A percentile compares a stretch with the other conserved stretches of the same genome.
Evolutionary conservation across 2,113 vertebrate species (phyloP).

Genomic region (Caretta caretta): DNA sequence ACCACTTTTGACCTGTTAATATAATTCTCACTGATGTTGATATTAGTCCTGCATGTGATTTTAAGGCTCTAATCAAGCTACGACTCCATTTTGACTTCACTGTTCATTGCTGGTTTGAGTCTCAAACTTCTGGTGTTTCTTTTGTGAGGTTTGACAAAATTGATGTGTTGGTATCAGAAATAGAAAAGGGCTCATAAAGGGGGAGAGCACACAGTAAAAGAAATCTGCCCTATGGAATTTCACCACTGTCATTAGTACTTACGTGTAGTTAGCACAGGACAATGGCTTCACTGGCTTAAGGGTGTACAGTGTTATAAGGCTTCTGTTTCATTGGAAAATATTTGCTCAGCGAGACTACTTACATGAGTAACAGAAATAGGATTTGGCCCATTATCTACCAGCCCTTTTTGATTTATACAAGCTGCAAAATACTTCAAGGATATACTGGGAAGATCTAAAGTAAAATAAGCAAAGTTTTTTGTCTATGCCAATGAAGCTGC

Average conservation of each 20-base stretch:
- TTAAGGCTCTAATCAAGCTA: background rate
- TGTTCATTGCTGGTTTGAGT: background rate
- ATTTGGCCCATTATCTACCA: background rate
- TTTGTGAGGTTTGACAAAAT: background rate
- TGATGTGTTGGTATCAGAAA: background rate
- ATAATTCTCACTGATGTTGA: background rate
- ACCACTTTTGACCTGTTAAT: background rate
- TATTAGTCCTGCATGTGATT: background rate
- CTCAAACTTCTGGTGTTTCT: background rate
- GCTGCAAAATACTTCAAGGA: background rate
- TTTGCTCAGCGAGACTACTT: background rate
- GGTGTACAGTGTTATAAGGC: background rate
- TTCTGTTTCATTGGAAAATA: background rate
- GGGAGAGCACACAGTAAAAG: background rate
- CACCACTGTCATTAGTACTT: background rate
- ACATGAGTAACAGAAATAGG: background rate
- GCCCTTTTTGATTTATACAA: background rate
- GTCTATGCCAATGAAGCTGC: rapidly evolving
- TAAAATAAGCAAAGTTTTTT: rapidly evolving
- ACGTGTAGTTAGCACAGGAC: background rate
- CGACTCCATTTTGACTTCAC: background rate
- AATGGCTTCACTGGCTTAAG: background rate
- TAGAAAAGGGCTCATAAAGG: background rate
- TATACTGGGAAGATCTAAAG: background rate
- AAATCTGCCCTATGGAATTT: background rate